phyloP scores from a whole-genome alignment of 2,113 vertebrate species.

The Copsychus sechellarum region DNA sequence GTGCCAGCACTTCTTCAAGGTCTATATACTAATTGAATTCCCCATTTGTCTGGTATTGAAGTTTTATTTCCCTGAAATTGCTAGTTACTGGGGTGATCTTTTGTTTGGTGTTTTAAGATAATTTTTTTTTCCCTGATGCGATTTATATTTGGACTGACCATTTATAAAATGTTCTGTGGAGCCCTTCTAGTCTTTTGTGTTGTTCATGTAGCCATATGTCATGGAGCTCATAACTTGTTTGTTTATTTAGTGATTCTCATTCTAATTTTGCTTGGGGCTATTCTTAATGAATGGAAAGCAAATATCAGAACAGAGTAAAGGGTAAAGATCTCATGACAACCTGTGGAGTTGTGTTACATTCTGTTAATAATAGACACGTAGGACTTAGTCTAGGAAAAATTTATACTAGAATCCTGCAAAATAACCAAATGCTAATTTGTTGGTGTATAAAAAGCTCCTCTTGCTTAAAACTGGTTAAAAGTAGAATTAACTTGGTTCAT shows the following conservation, averaged over 20 bases:
- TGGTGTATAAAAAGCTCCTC: background rate
- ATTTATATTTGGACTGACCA: background rate
- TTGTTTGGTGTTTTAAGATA: background rate
- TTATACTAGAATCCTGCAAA: background rate
- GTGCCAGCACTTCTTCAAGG: background rate
- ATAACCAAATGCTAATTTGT: background rate
- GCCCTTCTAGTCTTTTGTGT: background rate
- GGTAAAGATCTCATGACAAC: constrained; percentile 67
- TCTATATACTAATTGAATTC: background rate
- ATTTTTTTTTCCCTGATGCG: background rate
- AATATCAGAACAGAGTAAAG: constrained; percentile 58
- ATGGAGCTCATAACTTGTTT: constrained; percentile 37
- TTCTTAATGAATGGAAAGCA: constrained; percentile 70
- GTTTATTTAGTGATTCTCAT: constrained; percentile 57
- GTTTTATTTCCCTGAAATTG: background rate
- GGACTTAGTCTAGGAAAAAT: constrained; percentile 7
- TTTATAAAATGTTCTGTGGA: background rate
- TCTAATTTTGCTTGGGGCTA: constrained; percentile 61
- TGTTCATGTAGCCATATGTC: background rate
- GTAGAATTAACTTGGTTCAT: background rate
- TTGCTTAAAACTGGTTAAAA: background rate
- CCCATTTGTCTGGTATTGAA: background rate
- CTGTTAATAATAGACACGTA: constrained; percentile 51
- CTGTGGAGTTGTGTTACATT: constrained; percentile 16
- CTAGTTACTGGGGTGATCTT: background rate